Percentiles rank a stretch among this genome's conserved stretches.
These are phyloP conservation scores for Microplitis mediator DNA, from an alignment of 1,140 invertebrate genomes.

Conservation along the genomic window DNA sequence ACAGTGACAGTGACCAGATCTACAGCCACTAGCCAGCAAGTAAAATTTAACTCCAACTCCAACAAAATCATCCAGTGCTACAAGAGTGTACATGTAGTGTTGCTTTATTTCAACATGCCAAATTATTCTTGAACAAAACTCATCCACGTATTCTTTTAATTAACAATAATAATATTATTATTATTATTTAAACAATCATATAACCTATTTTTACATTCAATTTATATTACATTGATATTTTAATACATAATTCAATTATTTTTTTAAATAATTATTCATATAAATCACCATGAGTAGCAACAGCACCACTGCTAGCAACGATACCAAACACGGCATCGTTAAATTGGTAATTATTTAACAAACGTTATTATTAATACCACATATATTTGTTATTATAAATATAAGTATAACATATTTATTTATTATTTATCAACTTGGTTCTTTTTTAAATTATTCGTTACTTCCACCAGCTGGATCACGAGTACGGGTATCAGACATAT, in stretches of 20 bases:
- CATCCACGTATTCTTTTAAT: too few relatives aligned
- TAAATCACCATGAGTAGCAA: constrained; percentile 22
- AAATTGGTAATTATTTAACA: constrained; percentile 61
- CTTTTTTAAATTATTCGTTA: not conserved
- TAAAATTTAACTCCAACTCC: not conserved
- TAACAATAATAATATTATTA: too few relatives aligned
- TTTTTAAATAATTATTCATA: too few relatives aligned
- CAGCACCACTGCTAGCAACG: constrained; percentile 37
- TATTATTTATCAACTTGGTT: too few relatives aligned
- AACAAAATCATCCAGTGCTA: constrained; percentile 5
- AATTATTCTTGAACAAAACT: constrained; percentile 39
- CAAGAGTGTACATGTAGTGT: not conserved
- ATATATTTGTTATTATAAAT: not conserved
- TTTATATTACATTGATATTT: not conserved
- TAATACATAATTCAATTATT: constrained; percentile 9
- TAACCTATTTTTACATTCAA: too few relatives aligned
- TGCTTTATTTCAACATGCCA: constrained; percentile 41
- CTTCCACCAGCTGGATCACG: too few relatives aligned
- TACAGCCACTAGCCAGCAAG: too few relatives aligned
- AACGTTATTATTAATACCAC: not conserved
- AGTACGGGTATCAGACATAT: too few relatives aligned
- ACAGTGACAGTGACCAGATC: too few relatives aligned
- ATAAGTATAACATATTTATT: too few relatives aligned
- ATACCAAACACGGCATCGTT: constrained; percentile 62
- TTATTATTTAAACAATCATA: too few relatives aligned